Percentiles rank a stretch among this genome's conserved stretches.
These are phyloP conservation scores for Gadopsis marmoratus DNA, from an alignment of 2,797 vertebrate genomes.

Conservation along the genomic window DNA sequence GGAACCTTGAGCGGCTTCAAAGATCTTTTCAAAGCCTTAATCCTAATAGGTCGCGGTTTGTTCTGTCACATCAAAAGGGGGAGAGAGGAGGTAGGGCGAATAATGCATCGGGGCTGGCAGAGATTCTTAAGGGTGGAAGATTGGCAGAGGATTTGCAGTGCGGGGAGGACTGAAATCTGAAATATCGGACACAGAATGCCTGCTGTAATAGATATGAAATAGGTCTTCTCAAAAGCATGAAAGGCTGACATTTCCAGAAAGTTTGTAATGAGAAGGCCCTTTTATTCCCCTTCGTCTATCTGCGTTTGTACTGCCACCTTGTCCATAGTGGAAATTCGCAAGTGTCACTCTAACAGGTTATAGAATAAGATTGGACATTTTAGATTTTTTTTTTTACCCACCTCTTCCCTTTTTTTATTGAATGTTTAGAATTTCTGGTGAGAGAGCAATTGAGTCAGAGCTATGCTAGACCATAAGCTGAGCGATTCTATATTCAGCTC, in stretches of 20 bases:
- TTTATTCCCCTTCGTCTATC: conserved; percentile 88
- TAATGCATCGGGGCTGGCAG: conserved; percentile 86
- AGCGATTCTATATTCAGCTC: conserved; percentile 64
- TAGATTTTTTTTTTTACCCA: conserved; percentile 64
- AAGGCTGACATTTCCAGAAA: conserved; percentile 91
- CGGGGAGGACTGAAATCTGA: conserved; percentile 87
- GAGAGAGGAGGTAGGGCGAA: conserved; percentile 83
- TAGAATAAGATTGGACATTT: conserved; percentile 84
- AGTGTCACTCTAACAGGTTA: conserved; percentile 87
- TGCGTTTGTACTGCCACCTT: conserved; percentile 87
- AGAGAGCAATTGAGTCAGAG: conserved; percentile 77
- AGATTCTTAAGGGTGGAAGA: conserved; percentile 90
- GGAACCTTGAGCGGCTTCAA: conserved; percentile 90
- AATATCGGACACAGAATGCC: conserved; percentile 89
- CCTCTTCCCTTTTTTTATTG: conserved; percentile 66
- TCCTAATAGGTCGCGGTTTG: conserved; percentile 92
- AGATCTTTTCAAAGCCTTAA: conserved; percentile 92
- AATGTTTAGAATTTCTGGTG: conserved; percentile 76
- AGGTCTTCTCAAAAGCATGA: conserved; percentile 89
- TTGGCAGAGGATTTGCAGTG: conserved; percentile 91
- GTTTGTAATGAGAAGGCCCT: conserved; percentile 89
- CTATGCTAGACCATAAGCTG: neutral
- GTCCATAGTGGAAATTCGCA: conserved; percentile 86
- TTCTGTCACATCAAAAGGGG: conserved; percentile 91
- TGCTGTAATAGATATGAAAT: conserved; percentile 92